Percentiles rank a stretch among this genome's conserved stretches.
Conservation (phyloP, 2,797 vertebrate species). For the Alcedo quadribrachys region DNA sequence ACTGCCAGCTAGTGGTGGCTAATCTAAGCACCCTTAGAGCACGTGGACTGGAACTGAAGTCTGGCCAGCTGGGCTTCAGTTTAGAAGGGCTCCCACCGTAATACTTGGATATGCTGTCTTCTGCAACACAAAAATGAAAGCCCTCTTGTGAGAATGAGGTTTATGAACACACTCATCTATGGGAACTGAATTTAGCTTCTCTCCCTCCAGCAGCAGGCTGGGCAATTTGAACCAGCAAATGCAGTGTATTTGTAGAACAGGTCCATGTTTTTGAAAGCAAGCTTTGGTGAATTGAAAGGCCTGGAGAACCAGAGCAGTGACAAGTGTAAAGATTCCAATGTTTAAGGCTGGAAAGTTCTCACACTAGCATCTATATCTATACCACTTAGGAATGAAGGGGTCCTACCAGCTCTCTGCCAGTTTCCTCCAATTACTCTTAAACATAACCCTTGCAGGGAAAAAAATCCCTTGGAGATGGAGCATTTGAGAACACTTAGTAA, state of each 20-base stretch:
- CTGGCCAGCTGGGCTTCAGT: neutral
- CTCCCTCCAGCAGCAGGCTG: neutral
- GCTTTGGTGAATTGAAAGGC: neutral
- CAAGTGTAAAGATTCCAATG: neutral
- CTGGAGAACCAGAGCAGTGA: neutral
- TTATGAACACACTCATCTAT: rapidly evolving
- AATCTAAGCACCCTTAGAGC: neutral
- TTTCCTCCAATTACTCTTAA: neutral
- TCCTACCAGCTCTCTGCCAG: neutral
- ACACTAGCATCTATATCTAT: neutral
- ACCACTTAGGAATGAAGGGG: neutral
- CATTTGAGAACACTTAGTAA: neutral
- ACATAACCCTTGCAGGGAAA: neutral
- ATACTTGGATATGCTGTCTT: too few relatives aligned
- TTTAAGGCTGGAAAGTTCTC: neutral
- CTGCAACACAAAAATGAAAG: neutral
- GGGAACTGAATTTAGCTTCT: neutral
- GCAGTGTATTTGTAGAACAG: rapidly evolving
- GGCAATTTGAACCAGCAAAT: neutral
- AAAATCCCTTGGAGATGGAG: rapidly evolving
- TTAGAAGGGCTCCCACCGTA: neutral
- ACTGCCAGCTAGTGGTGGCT: neutral
- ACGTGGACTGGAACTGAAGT: neutral
- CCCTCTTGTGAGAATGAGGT: neutral
- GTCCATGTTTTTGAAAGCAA: neutral